Evolutionary conservation across 2,797 vertebrate species (phyloP), one percentile per base, ranked within the genome.

Genomic region (Channa striata): DNA sequence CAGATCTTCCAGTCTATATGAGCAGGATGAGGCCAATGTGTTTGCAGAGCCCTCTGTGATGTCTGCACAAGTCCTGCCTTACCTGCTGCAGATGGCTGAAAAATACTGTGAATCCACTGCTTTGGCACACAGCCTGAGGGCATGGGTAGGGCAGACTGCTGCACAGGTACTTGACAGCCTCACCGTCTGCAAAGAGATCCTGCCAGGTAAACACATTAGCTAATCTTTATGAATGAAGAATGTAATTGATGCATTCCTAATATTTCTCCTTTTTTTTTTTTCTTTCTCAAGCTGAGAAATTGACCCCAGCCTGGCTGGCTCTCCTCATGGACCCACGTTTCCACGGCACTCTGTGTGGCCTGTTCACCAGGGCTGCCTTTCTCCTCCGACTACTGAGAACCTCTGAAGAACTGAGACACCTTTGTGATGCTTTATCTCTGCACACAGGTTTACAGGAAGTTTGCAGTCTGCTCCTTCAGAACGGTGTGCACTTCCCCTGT

Each of bases 21-120:
- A 96, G 73, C 95, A 96, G 80, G 96, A 98, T 0, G 94, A 96
- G 16, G 93, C 93, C 54, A 97, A 96, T 0, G 88, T 96, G 82
- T 97, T 95, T 84, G 93, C 94, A 0, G 97, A 98, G 78, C 94
- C 95, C 0, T 92, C 92, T 0, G 62, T 94, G 66, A 92, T 97
- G 87, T 90, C 92, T 0, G 74, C 52, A 36, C 89, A 89, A 9
- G 85, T 97, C 71, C 87, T 96, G 62, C 95, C 95, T 0, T 58
- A 93, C 75, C 89, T 97, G 65, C 87, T 95, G 59, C 92, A 80
- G 74, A 89, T 97, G 77, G 89, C 92, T 21, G 82, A 88, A 23
- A 93, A 81, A 71, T 86, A 61, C 6, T 76, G 87, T 1, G 7
- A 85, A 11, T 89, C 91, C 65, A 58, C 84, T 11, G 74, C 39